Base-by-base conservation (phyloP, 37 sponge, comb jelly and placozoan species). In the Bolinopsis microptera region DNA sequence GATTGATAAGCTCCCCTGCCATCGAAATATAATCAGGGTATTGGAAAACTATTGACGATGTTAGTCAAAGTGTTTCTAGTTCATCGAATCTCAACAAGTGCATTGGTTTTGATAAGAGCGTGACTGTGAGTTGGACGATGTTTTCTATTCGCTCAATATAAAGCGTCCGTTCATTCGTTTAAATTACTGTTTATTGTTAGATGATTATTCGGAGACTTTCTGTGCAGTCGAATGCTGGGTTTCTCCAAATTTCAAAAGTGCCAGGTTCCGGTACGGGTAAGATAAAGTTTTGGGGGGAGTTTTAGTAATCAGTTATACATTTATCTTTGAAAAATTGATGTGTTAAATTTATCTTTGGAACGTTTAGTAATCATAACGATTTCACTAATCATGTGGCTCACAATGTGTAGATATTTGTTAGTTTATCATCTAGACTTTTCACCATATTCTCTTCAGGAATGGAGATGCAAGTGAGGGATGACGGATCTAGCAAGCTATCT, bases 381-480 rank as follows among this genome's bases (percentile, higher is more conserved):
- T n/a, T n/a, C n/a, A n/a, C n/a, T n/a, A n/a, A n/a, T n/a, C n/a
- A n/a, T n/a, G n/a, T n/a, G n/a, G n/a, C n/a, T n/a, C n/a, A n/a
- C n/a, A n/a, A n/a, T n/a, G n/a, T n/a, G n/a, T n/a, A n/a, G n/a
- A n/a, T n/a, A n/a, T n/a, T n/a, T n/a, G n/a, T n/a, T n/a, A n/a
- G n/a, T n/a, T n/a, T n/a, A n/a, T n/a, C n/a, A n/a, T n/a, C n/a
- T n/a, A n/a, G n/a, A n/a, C n/a, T n/a, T n/a, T n/a, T n/a, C n/a
- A n/a, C n/a, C 61, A 18, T 48, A 13, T 48, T 48, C 33, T 0
- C 30, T 27, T 86, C 90, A 86, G 90, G 90, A 1, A 41, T 86
- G 90, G 90, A 86, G 31, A 86, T 86, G 90, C 34, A 86, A 38
- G 35, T 40, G 61, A 86, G 35, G 61, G 61, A 35, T 86, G 90